Evolutionary conservation across 2,113 vertebrate species (phyloP).

Genomic region (Sciurus niger): DNA sequence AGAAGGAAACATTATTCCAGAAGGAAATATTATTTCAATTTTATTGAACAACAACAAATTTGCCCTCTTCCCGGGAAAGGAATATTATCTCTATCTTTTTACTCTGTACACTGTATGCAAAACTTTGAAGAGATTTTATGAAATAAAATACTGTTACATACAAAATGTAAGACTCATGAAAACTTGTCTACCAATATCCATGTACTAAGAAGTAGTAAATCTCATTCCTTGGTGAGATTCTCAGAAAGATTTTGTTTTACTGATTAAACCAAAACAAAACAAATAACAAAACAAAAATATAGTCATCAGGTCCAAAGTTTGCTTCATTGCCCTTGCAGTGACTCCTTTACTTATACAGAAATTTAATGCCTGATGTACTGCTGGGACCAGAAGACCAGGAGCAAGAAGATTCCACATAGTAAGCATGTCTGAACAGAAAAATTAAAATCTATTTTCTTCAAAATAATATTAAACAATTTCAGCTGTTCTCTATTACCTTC

Average conservation of each 20-base stretch:
- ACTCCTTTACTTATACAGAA: neutral
- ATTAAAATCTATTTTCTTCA: neutral
- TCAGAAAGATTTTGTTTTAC: conserved; percentile 5
- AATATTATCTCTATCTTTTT: neutral
- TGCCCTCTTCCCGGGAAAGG: neutral
- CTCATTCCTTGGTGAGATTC: neutral
- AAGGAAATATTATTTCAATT: neutral
- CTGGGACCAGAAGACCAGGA: neutral
- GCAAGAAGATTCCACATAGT: neutral
- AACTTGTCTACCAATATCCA: neutral
- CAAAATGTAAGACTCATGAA: neutral
- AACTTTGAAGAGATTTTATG: neutral
- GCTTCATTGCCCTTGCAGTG: neutral
- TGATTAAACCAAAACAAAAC: neutral
- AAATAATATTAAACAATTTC: neutral
- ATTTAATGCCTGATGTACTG: neutral
- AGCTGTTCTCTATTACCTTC: neutral
- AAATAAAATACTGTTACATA: neutral
- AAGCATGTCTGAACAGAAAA: neutral
- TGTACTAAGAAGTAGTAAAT: neutral
- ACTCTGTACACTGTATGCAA: neutral
- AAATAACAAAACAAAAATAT: neutral
- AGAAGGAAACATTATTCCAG: neutral
- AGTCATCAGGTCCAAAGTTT: neutral
- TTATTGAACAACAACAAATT: neutral